Base-by-base conservation (phyloP, 1,140 invertebrate genomes). In the Diorhabda carinulata region DNA sequence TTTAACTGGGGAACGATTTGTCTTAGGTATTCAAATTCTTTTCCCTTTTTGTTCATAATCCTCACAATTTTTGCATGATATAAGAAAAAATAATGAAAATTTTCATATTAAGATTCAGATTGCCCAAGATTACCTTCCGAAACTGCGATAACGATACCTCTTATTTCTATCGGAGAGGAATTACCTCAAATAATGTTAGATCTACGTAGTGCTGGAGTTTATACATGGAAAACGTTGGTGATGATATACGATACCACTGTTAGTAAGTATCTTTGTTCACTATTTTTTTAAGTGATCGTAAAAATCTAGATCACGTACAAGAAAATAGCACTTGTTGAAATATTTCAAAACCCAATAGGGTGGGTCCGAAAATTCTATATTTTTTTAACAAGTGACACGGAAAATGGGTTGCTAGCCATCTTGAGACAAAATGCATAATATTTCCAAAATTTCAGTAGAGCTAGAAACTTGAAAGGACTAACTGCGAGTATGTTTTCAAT, bases 151-250 rank as follows among this genome's bases (percentile, higher is more conserved):
- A 90, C 88, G 56, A 84, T 92, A 43, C 91, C 92, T 0, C 79
- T 90, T 61, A 79, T 89, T 3, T 79, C 81, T 2, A 80, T 81
- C 3, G 88, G 90, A 3, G 83, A 88, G 60, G 92, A 93, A 80
- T 77, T 93, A 56, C 85, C 91, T 0, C 92, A 93, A 82, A 81
- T 93, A 4, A 77, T 93, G 7, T 81, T 91, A 0, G 92, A 94
- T 80, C 80, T 92, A 9, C 84, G 90, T 69, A 86, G 85, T 3
- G 81, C 80, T 4, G 81, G 85, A 57, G 81, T 84, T 8, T 82
- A 92, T 10, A 81, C 86, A 59, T 93, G 91, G 91, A 89, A 87
- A 69, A 87, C 87, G 9, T 84, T 88, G 5, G 84, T 88, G 59
- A 80, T 93, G 43, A 80, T 94, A 43, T 87, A 91, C 73, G 91